A percentile compares a stretch with the other conserved stretches of the same genome.
phyloP scores from a whole-genome alignment of 2,888 invertebrate genomes.

The Cheilosia vulpina region DNA sequence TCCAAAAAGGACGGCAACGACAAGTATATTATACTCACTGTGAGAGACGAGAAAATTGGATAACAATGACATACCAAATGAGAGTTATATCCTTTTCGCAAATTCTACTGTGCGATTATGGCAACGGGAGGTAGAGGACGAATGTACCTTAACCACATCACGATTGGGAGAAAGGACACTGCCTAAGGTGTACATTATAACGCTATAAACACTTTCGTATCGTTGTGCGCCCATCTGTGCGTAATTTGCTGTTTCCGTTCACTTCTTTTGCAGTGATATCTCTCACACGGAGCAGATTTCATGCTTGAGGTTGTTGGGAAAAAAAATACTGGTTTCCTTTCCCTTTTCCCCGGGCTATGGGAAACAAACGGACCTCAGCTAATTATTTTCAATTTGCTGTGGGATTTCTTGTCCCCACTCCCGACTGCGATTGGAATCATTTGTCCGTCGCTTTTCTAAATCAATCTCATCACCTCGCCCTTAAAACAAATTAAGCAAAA shows the following conservation, averaged over 20 bases:
- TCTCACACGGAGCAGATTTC: slow-evolving; percentile 18
- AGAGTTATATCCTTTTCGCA: slow-evolving; percentile 60
- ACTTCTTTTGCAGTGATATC: slow-evolving; percentile 34
- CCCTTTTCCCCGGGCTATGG: neutral
- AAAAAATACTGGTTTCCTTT: neutral
- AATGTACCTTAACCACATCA: slow-evolving; percentile 2
- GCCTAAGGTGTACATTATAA: slow-evolving; percentile 60
- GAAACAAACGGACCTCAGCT: neutral
- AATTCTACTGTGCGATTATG: slow-evolving; percentile 54
- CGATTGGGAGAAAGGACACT: slow-evolving; percentile 37
- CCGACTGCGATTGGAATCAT: too few relatives aligned
- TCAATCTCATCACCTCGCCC: neutral
- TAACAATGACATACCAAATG: slow-evolving; percentile 66
- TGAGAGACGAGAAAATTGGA: slow-evolving; percentile 67
- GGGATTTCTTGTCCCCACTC: neutral
- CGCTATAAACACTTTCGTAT: slow-evolving; percentile 58
- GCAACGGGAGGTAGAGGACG: neutral
- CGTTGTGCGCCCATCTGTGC: slow-evolving; percentile 57
- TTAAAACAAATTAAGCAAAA: neutral
- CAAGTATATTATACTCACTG: slow-evolving; percentile 30
- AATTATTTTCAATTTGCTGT: slow-evolving; percentile 54
- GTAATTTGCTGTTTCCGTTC: slow-evolving; percentile 50
- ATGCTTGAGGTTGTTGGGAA: neutral
- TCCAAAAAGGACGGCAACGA: slow-evolving; percentile 23
- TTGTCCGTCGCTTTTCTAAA: neutral